Percentiles rank a stretch among this genome's conserved stretches.
Evolutionary conservation across 2,113 vertebrate genomes (phyloP).

Genomic region (Cyanistes caeruleus): DNA sequence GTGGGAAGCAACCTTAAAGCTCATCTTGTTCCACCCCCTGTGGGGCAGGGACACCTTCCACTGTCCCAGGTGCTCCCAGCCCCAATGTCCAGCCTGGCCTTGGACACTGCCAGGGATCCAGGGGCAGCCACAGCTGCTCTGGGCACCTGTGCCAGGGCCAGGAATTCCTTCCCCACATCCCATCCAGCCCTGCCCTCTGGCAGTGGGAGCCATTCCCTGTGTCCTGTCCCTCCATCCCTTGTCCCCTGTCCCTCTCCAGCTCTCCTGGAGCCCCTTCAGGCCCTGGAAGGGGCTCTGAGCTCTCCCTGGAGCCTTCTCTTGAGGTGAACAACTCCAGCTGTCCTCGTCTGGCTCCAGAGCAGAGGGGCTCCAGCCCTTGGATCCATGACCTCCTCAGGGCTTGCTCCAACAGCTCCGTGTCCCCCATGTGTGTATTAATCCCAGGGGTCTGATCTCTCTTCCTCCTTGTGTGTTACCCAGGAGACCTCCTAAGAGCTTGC

Average conservation of each 20-base stretch:
- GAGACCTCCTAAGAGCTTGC: not conserved
- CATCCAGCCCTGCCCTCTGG: rapidly evolving
- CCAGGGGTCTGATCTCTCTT: not conserved
- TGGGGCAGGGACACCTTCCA: not conserved
- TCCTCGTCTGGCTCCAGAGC: not conserved
- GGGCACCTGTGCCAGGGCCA: not conserved
- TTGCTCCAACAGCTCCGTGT: not conserved
- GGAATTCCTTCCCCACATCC: not conserved
- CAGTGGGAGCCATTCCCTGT: not conserved
- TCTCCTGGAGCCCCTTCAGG: not conserved
- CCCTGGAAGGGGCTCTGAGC: rapidly evolving
- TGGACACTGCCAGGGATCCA: not conserved
- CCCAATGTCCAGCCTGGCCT: rapidly evolving
- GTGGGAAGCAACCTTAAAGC: not conserved
- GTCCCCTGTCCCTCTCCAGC: not conserved
- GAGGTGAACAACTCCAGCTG: not conserved
- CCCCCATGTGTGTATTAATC: not conserved
- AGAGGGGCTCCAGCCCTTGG: not conserved
- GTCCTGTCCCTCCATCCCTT: not conserved
- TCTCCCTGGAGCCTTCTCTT: not conserved
- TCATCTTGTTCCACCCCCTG: rapidly evolving
- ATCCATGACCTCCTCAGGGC: not conserved
- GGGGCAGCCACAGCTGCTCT: not conserved
- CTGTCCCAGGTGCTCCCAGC: rapidly evolving
- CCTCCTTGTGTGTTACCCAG: not conserved